Percentiles rank a stretch among this genome's conserved stretches.
These are phyloP conservation scores for human (Homo sapiens) DNA, from an alignment of 2,113 vertebrate species.

Conservation along the genomic window GRCh38 chr2:110814001-110814500, in stretches of 20 bases:
- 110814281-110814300: neutral
- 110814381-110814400: neutral
- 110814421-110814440: neutral
- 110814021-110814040: neutral
- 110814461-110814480: neutral
- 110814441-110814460: neutral
- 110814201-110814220: neutral
- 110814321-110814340: neutral
- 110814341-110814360: neutral
- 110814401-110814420: neutral
- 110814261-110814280: neutral
- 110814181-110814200: neutral
- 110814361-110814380: neutral
- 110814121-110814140: neutral
- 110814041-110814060: neutral
- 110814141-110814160: neutral
- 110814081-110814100: slow-evolving; percentile 45
- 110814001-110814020: neutral
- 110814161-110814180: slow-evolving; percentile 28
- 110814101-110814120: neutral
- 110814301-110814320: neutral
- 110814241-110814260: neutral
- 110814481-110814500: slow-evolving; percentile 9
- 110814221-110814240: neutral
- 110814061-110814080: neutral